These are phyloP conservation scores for Pholis gunnellus DNA, from an alignment of 2,113 vertebrate genomes.

Conservation along the genomic window DNA sequence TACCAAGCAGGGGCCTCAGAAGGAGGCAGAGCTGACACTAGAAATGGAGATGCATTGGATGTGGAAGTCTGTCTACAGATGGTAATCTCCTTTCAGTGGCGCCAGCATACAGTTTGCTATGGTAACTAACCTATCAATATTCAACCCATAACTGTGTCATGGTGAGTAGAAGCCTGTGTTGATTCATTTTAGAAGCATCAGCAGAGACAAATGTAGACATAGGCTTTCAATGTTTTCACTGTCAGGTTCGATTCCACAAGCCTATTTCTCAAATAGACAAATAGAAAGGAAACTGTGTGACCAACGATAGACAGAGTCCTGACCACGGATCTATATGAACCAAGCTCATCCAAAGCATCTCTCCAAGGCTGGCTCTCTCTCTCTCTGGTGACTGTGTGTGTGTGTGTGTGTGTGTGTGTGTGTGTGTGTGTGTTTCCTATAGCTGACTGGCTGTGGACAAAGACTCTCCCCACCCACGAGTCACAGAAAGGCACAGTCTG, in stretches of 20 bases:
- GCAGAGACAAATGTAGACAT: constrained; percentile 16
- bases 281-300: constrained; percentile 51
- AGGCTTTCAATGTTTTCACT: constrained; percentile 26
- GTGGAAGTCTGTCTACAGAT: constrained; percentile 54
- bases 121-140: constrained; percentile 60
- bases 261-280: constrained; percentile 11
- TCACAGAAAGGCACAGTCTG: constrained; percentile 61
- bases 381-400: constrained; percentile 48
- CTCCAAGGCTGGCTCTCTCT: constrained; percentile 38
- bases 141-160: constrained; percentile 39
- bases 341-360: constrained; percentile 55
- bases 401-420: constrained; percentile 54
- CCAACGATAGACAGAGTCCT: constrained; percentile 16
- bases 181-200: constrained; percentile 45
- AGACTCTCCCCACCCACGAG: constrained; percentile 54
- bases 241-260: constrained; percentile 24
- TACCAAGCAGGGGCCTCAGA: constrained; percentile 78
- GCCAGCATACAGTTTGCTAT: constrained; percentile 57
- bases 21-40: constrained; percentile 65
- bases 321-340: neutral
- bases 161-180: constrained; percentile 24
- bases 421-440: constrained; percentile 63
- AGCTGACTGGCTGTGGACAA: constrained; percentile 67
- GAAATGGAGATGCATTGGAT: constrained; percentile 64
- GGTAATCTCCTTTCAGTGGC: constrained; percentile 66